These are phyloP conservation scores for Karalla daura DNA, from an alignment of 2,797 vertebrate species.

Conservation along the genomic window DNA sequence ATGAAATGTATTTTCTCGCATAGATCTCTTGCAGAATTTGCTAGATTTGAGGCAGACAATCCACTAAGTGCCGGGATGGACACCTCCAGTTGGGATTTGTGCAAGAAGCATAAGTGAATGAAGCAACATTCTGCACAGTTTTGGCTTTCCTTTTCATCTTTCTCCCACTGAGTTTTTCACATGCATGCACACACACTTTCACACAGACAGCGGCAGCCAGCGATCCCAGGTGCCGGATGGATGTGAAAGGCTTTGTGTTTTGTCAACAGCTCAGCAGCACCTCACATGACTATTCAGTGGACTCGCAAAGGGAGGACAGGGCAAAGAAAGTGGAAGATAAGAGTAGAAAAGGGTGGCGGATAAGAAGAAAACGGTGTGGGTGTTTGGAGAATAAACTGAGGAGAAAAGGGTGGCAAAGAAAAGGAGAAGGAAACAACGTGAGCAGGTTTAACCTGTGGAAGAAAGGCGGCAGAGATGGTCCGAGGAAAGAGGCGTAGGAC, in stretches of 20 bases:
- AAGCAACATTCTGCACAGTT: not conserved
- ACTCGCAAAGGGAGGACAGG: slow-evolving; percentile 33
- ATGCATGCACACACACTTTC: not conserved
- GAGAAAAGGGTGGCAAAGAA: not conserved
- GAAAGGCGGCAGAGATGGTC: not conserved
- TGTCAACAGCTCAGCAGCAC: slow-evolving; percentile 72
- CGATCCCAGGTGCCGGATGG: slow-evolving; percentile 68
- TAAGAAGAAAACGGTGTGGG: slow-evolving; percentile 1
- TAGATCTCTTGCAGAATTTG: not conserved
- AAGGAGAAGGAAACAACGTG: not conserved
- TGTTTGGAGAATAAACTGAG: not conserved
- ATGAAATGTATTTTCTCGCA: not conserved
- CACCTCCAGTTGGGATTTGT: not conserved
- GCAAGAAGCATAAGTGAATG: not conserved
- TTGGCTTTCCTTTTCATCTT: slow-evolving; percentile 16
- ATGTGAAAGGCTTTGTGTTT: slow-evolving; percentile 72
- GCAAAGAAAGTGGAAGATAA: slow-evolving; percentile 40
- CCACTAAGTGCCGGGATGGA: not conserved
- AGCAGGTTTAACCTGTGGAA: not conserved
- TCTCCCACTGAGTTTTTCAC: slow-evolving; percentile 21
- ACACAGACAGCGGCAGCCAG: slow-evolving; percentile 26
- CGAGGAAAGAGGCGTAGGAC: slow-evolving; percentile 11
- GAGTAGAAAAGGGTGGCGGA: slow-evolving; percentile 14
- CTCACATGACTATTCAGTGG: slow-evolving; percentile 62
- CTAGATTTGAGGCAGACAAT: not conserved